A percentile compares a stretch with the other conserved stretches of the same genome.
phyloP scores from a whole-genome alignment of 2,888 invertebrate genomes.

The Cancer borealis region DNA sequence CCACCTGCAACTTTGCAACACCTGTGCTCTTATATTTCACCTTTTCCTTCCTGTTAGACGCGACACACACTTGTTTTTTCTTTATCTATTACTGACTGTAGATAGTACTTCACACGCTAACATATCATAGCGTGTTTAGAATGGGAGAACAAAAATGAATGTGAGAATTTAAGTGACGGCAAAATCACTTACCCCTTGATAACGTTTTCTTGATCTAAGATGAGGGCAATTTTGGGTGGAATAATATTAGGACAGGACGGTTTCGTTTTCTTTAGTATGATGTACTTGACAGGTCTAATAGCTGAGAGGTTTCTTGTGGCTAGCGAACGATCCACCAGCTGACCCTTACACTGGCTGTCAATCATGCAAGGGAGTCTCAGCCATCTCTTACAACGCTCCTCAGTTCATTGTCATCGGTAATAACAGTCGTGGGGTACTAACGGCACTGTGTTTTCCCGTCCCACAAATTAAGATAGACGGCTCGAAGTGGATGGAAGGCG shows the following conservation, averaged over 20 bases:
- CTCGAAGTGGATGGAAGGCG: slow-evolving; percentile 45
- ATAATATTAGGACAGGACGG: neutral
- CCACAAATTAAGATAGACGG: slow-evolving; percentile 55
- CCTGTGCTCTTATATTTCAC: neutral
- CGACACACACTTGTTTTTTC: too few species aligned
- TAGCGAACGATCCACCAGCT: neutral
- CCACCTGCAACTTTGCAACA: neutral
- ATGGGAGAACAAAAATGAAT: neutral
- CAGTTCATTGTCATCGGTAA: slow-evolving; percentile 57
- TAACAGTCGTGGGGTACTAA: slow-evolving; percentile 52
- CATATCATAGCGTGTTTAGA: neutral
- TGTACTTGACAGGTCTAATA: neutral
- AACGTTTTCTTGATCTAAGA: neutral
- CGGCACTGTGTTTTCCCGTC: slow-evolving; percentile 60
- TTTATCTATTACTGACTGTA: too few species aligned
- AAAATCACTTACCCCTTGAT: neutral
- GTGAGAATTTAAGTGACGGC: neutral
- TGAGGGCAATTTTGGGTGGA: neutral
- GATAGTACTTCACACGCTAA: neutral
- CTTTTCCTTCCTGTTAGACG: too few species aligned
- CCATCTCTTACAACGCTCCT: slow-evolving; percentile 59
- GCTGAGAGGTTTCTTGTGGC: neutral
- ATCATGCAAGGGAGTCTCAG: neutral
- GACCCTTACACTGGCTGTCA: slow-evolving; percentile 45
- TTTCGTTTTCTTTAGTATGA: neutral